Evolutionary conservation across 2,797 vertebrate species (phyloP).

Genomic region (Sandelia bainsii): DNA sequence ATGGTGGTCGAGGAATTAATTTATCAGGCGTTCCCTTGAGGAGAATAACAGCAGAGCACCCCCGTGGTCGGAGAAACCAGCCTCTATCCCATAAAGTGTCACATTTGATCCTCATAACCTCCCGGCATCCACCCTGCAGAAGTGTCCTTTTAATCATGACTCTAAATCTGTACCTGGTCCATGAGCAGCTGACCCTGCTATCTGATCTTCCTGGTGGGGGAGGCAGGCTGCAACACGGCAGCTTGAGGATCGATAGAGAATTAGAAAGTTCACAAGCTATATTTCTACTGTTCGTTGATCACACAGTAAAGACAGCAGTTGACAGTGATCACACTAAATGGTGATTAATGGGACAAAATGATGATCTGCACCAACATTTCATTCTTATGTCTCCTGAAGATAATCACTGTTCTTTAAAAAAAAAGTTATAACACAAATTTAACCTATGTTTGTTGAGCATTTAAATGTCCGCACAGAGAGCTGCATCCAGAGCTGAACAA

Average conservation of each 20-base stretch:
- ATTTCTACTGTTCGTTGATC: conserved; percentile 50
- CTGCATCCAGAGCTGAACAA: background rate
- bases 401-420: conserved; percentile 19
- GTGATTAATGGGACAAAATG: conserved; percentile 60
- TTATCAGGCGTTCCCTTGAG: conserved; percentile 39
- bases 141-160: conserved; percentile 70
- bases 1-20: conserved; percentile 31
- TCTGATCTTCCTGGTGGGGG: conserved; percentile 61
- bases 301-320: conserved; percentile 42
- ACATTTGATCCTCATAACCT: conserved; percentile 52
- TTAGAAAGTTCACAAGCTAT: conserved; percentile 69
- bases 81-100: conserved; percentile 39
- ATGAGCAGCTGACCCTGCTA: conserved; percentile 56
- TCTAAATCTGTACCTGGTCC: conserved; percentile 66
- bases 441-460: conserved; percentile 5
- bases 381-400: conserved; percentile 30
- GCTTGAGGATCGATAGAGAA: conserved; percentile 65
- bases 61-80: conserved; percentile 29
- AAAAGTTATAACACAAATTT: conserved; percentile 7
- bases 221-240: conserved; percentile 38
- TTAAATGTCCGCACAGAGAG: background rate
- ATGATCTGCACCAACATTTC: conserved; percentile 45
- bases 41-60: conserved; percentile 33
- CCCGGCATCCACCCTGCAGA: conserved; percentile 49
- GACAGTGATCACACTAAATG: conserved; percentile 54